phyloP scores from a whole-genome alignment of 2,113 vertebrate species.

The Nothobranchius furzeri region DNA sequence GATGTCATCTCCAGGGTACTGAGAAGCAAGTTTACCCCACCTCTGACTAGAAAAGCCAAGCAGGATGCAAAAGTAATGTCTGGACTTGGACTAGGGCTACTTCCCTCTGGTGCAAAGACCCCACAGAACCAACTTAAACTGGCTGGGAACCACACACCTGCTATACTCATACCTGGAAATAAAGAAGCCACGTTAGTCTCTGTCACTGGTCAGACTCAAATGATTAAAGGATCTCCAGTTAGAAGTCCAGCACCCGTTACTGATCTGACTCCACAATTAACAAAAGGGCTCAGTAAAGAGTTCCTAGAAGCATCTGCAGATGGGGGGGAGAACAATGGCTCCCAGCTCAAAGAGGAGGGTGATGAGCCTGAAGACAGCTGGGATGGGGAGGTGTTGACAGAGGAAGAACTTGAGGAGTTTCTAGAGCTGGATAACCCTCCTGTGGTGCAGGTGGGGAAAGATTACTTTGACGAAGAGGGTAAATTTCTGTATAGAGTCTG shows the following conservation, averaged over 20 bases:
- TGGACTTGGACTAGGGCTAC: conserved; percentile 7
- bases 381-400: conserved; percentile 62
- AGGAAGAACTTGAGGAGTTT: conserved; percentile 62
- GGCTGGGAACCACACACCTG: background rate
- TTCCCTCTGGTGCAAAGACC: conserved; percentile 25
- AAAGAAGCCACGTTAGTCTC: conserved; percentile 32
- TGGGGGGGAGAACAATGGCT: background rate
- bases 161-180: conserved; percentile 37
- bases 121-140: conserved; percentile 26
- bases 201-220: conserved; percentile 6
- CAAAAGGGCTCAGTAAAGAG: conserved; percentile 8
- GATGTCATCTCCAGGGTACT: conserved; percentile 83
- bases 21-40: conserved; percentile 79
- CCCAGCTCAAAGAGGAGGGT: background rate
- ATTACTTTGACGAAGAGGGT: conserved; percentile 84
- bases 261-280: conserved; percentile 5
- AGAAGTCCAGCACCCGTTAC: conserved; percentile 13
- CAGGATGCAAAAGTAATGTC: conserved; percentile 78
- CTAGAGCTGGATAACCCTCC: conserved; percentile 34
- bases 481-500: conserved; percentile 85
- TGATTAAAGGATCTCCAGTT: conserved; percentile 4
- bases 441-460: conserved; percentile 74
- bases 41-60: conserved; percentile 65
- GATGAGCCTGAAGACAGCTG: conserved; percentile 48
- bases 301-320: background rate